phyloP scores from a whole-genome alignment of 2,797 vertebrate genomes.

The Neosilurus mollespiculum region DNA sequence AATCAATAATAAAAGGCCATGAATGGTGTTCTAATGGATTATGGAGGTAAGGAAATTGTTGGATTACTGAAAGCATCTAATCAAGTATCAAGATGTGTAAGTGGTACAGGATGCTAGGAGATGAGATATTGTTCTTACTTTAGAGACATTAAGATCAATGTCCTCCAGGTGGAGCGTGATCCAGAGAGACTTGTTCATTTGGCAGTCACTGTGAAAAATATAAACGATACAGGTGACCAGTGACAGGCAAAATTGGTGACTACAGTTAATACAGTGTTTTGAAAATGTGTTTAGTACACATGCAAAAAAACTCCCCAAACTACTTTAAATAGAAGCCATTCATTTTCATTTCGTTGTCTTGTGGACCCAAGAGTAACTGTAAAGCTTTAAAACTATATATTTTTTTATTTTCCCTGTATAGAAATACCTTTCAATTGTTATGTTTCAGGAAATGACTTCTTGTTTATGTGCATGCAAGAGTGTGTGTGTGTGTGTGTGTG shows the following conservation, averaged over 20 bases:
- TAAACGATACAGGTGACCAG: not conserved
- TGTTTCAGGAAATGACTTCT: not conserved
- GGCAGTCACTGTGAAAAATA: conserved; percentile 73
- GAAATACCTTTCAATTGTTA: not conserved
- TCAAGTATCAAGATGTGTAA: not conserved
- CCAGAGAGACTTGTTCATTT: conserved; percentile 75
- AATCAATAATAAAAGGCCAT: not conserved
- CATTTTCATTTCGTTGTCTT: not conserved
- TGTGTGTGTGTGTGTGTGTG: not conserved
- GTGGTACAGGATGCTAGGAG: not conserved
- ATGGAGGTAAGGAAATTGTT: not conserved
- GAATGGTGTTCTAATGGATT: not conserved
- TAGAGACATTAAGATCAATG: conserved; percentile 71
- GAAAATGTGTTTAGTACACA: not conserved
- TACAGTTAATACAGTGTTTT: not conserved
- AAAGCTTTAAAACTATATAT: not conserved
- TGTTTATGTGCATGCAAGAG: not conserved
- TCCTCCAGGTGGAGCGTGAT: conserved; percentile 70
- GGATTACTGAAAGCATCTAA: not conserved
- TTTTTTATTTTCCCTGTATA: not conserved
- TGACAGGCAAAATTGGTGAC: not conserved
- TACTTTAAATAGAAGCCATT: not conserved
- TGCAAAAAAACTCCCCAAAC: not conserved
- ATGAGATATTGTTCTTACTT: conserved; percentile 64
- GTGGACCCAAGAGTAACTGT: not conserved